Evolutionary conservation across 30 jellyfish, hydroid and myxozoan species (phyloP), one percentile per base, ranked within the genome.

Genomic region (Mastigias papua): DNA sequence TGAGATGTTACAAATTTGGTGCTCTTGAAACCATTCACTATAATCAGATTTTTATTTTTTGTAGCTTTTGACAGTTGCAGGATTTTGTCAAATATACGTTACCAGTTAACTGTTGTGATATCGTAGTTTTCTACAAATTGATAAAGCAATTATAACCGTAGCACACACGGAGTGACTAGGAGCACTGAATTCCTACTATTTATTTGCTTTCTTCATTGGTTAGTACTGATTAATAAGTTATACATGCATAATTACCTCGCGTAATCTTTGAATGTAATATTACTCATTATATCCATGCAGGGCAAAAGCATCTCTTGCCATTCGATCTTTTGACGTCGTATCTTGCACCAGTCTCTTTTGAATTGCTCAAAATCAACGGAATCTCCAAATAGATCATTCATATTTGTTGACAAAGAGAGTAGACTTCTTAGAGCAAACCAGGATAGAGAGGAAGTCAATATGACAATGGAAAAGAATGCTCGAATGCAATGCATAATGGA

Each of bases 331-430:
- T 90, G 92, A 46, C 94, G 48, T 66, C 98, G 28, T 19, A 95
- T 95, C 62, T 82, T 74, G 76, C 99, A 95, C 99, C 99, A 95
- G 92, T 95, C 99, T 34, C 92, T 90, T 75, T 90, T 87, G 31
- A 95, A 78, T 35, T 86, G 93, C 34, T 90, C 93, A 51, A 89
- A 88, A 61, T 95, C 97, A 13, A 90, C 97, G 49, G 78, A 83
- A 15, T 68, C 86, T 29, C 81, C 88, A 51, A 84, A 71, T 1
- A 76, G 28, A 6, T 79, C 87, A 22, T 66, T 73, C 15, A 80
- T 29, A 32, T 57, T 51, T 65, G 81, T 81, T 37, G 88, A 83
- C 71, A 90, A 89, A 29, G 81, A 29, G 20, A 94, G 61, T 51
- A 94, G 71, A 23, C 90, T 96, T 77, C 92, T 94, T n/a, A 94